Evolutionary conservation across 2,888 invertebrate species (phyloP), one percentile per base, ranked within the genome.

Genomic region (Nipponacmea schrenckii): DNA sequence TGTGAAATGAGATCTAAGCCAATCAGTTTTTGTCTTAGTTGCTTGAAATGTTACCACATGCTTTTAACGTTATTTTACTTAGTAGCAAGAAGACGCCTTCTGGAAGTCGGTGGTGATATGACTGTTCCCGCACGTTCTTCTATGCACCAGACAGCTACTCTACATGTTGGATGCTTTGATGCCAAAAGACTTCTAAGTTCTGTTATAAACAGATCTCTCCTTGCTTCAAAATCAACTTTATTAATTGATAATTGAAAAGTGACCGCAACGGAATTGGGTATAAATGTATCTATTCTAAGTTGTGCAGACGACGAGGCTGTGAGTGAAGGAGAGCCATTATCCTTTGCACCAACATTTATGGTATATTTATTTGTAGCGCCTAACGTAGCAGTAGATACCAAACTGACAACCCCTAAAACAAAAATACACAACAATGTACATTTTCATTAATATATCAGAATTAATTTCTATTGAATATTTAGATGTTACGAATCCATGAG

Each of bases 221-320:
- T 66, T 0, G 74, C 72, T 20, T 77, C 48, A 69, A 80, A 85
- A 12, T 73, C 67, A 1, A 75, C 66, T 46, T 75, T 74, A 71
- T 71, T 79, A 24, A 81, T 77, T 39, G 65, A 62, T 68, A 83
- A 72, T 66, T 72, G 71, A 67, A 79, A 79, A 10, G 75, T 78
- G 0, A 82, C 74, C 7, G 79, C 74, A 48, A 76, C 72, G 0
- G 62, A 45, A 31, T 77, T 73, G 8, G 84, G 82, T 7, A 79
- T 70, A 67, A 82, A 85, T 10, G 84, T 81, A 72, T 85, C 85
- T 12, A 85, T 78, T 64, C 83, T 71, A 4, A 85, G 64, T 15
- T 79, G 79, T 2, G 81, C 80, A n/a, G 79, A 75, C 4, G 79
- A 79, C 44, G 69, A 66, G 1, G 84, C 74, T 0, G 74, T 74